These are phyloP conservation scores for Cyclopterus lumpus DNA, from an alignment of 2,797 vertebrate genomes.

Conservation along the genomic window DNA sequence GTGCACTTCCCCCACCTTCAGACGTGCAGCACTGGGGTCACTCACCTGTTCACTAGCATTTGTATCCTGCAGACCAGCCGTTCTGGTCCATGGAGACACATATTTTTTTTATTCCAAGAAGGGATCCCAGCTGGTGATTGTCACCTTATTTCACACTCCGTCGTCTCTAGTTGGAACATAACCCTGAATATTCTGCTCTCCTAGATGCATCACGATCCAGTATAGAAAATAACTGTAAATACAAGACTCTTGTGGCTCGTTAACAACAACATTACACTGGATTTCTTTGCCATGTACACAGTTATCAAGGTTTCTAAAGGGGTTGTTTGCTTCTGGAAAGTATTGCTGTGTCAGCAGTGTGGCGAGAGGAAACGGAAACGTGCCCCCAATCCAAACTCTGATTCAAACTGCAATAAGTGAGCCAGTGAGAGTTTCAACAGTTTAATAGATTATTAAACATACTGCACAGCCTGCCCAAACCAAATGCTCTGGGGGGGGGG, in stretches of 20 bases:
- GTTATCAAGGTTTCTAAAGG: not conserved
- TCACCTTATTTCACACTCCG: conserved; percentile 26
- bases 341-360: conserved; percentile 1
- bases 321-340: not conserved
- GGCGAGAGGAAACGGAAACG: not conserved
- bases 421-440: not conserved
- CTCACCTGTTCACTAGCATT: conserved; percentile 58
- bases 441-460: not conserved
- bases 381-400: conserved; percentile 1
- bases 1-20: conserved; percentile 25
- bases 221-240: not conserved
- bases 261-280: not conserved
- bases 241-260: not conserved
- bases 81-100: not conserved
- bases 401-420: not conserved
- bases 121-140: conserved; percentile 32
- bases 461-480: not conserved
- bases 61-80: conserved; percentile 29
- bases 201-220: not conserved
- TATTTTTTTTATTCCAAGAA: conserved; percentile 27
- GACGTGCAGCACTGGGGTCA: conserved; percentile 37
- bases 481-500: not conserved
- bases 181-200: not conserved
- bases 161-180: not conserved
- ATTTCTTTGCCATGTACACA: conserved; percentile 1